Conservation (phyloP, 1,140 invertebrate species). For the Sinella curviseta region DNA sequence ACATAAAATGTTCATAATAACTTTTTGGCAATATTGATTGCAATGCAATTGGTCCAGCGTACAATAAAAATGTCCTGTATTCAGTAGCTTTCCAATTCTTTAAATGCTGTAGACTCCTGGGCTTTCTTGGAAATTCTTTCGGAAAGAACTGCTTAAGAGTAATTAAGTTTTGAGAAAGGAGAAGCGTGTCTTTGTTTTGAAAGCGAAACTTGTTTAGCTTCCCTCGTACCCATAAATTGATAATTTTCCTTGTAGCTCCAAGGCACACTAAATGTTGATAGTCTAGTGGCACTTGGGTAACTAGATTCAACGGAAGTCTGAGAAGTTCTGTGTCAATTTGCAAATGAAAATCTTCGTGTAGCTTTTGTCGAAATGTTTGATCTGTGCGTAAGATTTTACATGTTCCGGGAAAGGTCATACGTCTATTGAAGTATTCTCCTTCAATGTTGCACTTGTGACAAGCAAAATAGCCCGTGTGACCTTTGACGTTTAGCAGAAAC, state of each 20-base stretch:
- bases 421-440: not conserved
- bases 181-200: not conserved
- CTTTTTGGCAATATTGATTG: conserved; percentile 10
- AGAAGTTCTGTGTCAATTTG: conserved; percentile 19
- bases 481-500: conserved; percentile 8
- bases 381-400: conserved; percentile 9
- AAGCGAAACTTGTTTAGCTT: conserved; percentile 1
- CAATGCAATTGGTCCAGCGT: conserved; percentile 40
- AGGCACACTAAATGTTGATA: conserved; percentile 47
- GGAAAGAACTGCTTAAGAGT: conserved; percentile 24
- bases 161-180: conserved; percentile 28
- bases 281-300: conserved; percentile 47
- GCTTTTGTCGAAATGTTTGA: conserved; percentile 21
- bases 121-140: conserved; percentile 40
- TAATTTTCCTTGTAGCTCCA: conserved; percentile 42
- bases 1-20: conserved; percentile 38
- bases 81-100: conserved; percentile 42
- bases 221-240: conserved; percentile 27
- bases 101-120: conserved; percentile 32
- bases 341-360: conserved; percentile 25
- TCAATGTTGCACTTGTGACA: conserved; percentile 11
- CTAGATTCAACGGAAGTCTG: conserved; percentile 36
- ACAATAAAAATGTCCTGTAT: conserved; percentile 42
- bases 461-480: conserved; percentile 1
- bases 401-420: not conserved